Evolutionary conservation across 2,888 invertebrate species (phyloP).

Genomic region (Cheilosia urbana): DNA sequence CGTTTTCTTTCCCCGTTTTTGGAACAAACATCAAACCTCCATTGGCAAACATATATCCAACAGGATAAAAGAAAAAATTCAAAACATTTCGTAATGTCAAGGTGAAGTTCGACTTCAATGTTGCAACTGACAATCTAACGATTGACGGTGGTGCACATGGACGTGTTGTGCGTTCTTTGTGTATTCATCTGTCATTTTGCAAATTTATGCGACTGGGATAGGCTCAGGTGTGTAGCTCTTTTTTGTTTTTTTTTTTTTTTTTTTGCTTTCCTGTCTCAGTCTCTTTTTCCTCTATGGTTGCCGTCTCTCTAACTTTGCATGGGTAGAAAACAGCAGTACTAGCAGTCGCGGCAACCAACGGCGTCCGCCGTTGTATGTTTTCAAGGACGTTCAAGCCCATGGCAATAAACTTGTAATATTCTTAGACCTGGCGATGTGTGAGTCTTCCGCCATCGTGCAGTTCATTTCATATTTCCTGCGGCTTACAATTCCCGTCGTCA

Average conservation of each 20-base stretch:
- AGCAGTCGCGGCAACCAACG: slow-evolving; percentile 1
- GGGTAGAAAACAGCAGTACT: not conserved
- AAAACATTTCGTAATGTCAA: slow-evolving; percentile 36
- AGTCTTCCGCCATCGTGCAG: slow-evolving; percentile 25
- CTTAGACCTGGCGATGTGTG: not conserved
- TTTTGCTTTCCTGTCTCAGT: not conserved
- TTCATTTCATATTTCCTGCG: slow-evolving; percentile 26
- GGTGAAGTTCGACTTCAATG: slow-evolving; percentile 24
- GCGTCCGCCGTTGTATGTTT: slow-evolving; percentile 4
- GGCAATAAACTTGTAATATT: slow-evolving; percentile 44
- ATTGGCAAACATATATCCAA: not conserved
- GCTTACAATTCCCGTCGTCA: slow-evolving; percentile 5
- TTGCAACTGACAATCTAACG: slow-evolving; percentile 45
- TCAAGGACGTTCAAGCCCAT: slow-evolving; percentile 49
- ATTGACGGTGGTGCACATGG: not conserved
- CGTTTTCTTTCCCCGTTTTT: no score
- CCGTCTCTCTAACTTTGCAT: slow-evolving; percentile 8
- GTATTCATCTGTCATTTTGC: slow-evolving; percentile 43
- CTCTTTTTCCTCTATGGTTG: not conserved
- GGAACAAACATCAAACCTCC: not conserved
- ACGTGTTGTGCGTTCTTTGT: slow-evolving; percentile 25
- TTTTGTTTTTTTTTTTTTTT: not conserved
- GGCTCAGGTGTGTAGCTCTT: slow-evolving; percentile 31
- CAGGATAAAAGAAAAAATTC: not conserved
- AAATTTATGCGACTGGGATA: slow-evolving; percentile 50